These are phyloP conservation scores for Crenichthys baileyi DNA, from an alignment of 2,797 vertebrate species.

Conservation along the genomic window DNA sequence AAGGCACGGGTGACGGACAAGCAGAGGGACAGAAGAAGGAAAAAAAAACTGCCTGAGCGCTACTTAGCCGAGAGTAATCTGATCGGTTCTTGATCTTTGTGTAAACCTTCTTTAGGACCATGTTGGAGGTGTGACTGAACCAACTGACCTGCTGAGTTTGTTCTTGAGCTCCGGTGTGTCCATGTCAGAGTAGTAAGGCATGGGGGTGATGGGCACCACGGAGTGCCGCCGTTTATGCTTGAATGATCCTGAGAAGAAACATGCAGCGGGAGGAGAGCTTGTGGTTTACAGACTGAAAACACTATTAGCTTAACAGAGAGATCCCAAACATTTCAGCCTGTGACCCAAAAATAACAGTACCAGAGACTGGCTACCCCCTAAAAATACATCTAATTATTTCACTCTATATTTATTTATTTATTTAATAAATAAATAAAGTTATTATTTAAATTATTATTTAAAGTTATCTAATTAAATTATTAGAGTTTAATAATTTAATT, in stretches of 20 bases:
- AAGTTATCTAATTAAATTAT: too few relatives aligned
- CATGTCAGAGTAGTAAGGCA: conserved; percentile 93
- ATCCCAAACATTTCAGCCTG: too few relatives aligned
- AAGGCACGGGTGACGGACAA: not conserved
- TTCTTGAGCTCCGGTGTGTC: conserved; percentile 94
- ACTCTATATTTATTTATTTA: too few relatives aligned
- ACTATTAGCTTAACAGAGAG: too few relatives aligned
- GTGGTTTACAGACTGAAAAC: not conserved
- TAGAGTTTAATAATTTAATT: too few relatives aligned
- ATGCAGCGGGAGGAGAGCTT: not conserved
- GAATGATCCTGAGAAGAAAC: conserved; percentile 52
- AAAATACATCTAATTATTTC: too few relatives aligned
- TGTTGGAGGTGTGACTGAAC: conserved; percentile 11
- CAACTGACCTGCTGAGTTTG: conserved; percentile 87
- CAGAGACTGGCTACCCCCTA: too few relatives aligned
- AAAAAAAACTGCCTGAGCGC: conserved; percentile 22
- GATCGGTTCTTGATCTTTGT: conserved; percentile 20
- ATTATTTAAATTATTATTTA: too few relatives aligned
- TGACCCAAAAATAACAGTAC: too few relatives aligned
- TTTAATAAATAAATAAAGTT: too few relatives aligned
- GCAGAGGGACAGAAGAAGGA: not conserved
- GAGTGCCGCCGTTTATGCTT: conserved; percentile 60
- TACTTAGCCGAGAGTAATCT: conserved; percentile 28
- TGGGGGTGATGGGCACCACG: conserved; percentile 87
- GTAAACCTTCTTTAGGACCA: not conserved